Evolutionary conservation across 1,140 invertebrate genomes (phyloP), one percentile per base, ranked within the genome.

Genomic region (Laupala kohalensis): DNA sequence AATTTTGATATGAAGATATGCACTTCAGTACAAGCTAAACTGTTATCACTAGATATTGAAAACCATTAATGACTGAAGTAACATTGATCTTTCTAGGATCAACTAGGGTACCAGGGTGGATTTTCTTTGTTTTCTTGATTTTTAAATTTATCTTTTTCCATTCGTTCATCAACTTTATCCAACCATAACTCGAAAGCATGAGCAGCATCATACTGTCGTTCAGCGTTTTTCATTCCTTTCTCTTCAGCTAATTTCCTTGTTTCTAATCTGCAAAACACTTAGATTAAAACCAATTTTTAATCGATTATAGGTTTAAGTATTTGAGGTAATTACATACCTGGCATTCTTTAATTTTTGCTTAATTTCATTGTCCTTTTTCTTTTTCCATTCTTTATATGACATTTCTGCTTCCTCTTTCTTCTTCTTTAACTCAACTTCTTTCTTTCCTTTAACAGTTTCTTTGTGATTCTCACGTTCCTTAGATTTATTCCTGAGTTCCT

Each of bases 401-500:
- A 30, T 67, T n/a, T 73, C 70, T 4, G 72, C 67, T 37, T 73
- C 64, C 37, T 73, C 70, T 53, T 69, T 37, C 24, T 69, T 71
- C 66, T 72, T 66, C 66, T 71, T 28, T 64, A 67, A 27, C 53
- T 71, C n/a, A 19, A 26, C 37, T 30, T 72, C 75, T 69, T 75
- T 66, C 12, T 73, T 68, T 64, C 72, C 70, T 19, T 73, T 53
- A 25, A 69, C 68, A n/a, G 37, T 37, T 63, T 69, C 66, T 63
- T 73, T 63, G 25, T 73, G 37, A 25, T 65, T 73, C 71, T 75
- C 74, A 23, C 29, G 64, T 25, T 72, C 64, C 23, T 25, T 25
- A 12, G 13, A 27, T 2, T 66, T 1, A 23, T 71, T 69, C 25
- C 66, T 70, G 67, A 73, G 23, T 30, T 74, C 74, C 62, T 75